Base-by-base conservation (phyloP, 2,888 invertebrate genomes). In the Euspilapteryx auroguttella region DNA sequence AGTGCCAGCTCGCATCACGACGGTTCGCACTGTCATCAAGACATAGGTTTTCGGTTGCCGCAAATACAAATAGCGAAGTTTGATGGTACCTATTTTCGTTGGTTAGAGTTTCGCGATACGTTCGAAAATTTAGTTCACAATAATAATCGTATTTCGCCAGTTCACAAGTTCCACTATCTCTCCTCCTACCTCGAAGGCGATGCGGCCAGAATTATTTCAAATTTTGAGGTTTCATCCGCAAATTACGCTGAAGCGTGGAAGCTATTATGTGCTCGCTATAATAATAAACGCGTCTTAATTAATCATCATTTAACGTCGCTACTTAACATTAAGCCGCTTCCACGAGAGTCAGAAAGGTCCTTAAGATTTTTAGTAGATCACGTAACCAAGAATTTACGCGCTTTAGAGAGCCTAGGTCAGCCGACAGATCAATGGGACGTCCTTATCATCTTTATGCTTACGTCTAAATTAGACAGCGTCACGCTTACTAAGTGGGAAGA, bases 361-460 rank as follows among this genome's bases (percentile, higher is more conserved):
- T 25, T 40, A 9, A 28, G 37, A n/a, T 36, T 29, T 24, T 26
- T 37, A 23, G 31, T 38, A 6, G 40, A 40, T 22, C 33, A 38
- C 10, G 30, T 39, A 1, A 31, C 33, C n/a, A 41, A 39, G 29
- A 38, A 41, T 14, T 24, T 41, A 21, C 35, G 39, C 1, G 37
- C 41, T 3, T 23, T 41, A n/a, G 6, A 27, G 11, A 37, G 28
- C 21, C 21, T 41, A 21, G 37, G 37, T 9, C 31, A 34, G 15
- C 30, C 34, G n/a, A n/a, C n/a, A n/a, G n/a, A n/a, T n/a, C n/a
- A n/a, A n/a, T n/a, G n/a, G n/a, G n/a, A n/a, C n/a, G n/a, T n/a
- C n/a, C n/a, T n/a, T n/a, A n/a, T n/a, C n/a, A n/a, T n/a, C n/a
- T n/a, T n/a, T n/a, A n/a, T n/a, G n/a, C n/a, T n/a, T n/a, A n/a